Percentiles rank a stretch among this genome's conserved stretches.
These are phyloP conservation scores for Cheilinus undulatus DNA, from an alignment of 2,113 vertebrate genomes.

Conservation along the genomic window DNA sequence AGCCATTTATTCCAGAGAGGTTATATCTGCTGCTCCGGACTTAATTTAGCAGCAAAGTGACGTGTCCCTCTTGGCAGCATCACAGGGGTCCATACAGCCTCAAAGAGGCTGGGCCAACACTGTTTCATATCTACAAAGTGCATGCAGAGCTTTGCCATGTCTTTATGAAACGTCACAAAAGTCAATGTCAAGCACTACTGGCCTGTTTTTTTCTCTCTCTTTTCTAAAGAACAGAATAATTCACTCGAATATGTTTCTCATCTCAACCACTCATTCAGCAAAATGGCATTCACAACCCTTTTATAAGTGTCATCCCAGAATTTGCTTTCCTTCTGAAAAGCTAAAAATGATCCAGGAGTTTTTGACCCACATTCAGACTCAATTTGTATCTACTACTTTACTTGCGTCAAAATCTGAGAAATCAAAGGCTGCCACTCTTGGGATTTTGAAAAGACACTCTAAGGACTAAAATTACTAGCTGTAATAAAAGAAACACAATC, in stretches of 20 bases:
- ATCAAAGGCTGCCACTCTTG: constrained; percentile 34
- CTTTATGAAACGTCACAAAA: constrained; percentile 19
- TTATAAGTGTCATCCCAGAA: constrained; percentile 10
- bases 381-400: constrained; percentile 29
- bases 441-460: constrained; percentile 34
- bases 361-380: constrained; percentile 17
- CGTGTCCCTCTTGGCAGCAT: constrained; percentile 21
- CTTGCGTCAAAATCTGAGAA: constrained; percentile 12
- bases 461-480: constrained; percentile 15
- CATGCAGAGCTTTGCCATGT: constrained; percentile 11
- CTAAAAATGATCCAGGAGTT: constrained; percentile 10
- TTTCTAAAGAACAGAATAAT: constrained; percentile 26
- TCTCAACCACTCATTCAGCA: constrained; percentile 8
- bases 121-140: not conserved
- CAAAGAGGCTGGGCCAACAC: constrained; percentile 26
- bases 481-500: constrained; percentile 36
- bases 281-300: constrained; percentile 8
- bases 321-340: constrained; percentile 38
- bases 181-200: not conserved
- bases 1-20: constrained; percentile 67
- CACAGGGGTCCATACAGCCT: constrained; percentile 11
- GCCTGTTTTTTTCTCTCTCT: not conserved
- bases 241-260: constrained; percentile 16
- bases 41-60: constrained; percentile 64
- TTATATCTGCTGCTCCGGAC: constrained; percentile 51